A percentile compares a stretch with the other conserved stretches of the same genome.
phyloP scores from a whole-genome alignment of 2,888 invertebrate species.

The Drosophila cognata region DNA sequence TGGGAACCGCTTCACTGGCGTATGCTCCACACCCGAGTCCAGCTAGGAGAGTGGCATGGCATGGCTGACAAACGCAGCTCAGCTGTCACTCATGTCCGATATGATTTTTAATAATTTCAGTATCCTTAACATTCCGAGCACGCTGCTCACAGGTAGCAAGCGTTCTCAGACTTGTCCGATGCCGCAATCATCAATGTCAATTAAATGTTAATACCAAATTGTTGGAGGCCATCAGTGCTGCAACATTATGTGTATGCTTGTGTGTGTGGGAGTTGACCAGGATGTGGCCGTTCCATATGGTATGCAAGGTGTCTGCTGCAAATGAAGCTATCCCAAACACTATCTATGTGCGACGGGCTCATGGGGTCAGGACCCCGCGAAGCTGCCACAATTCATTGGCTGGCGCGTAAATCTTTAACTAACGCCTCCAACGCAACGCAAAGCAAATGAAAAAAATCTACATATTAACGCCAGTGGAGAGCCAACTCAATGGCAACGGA shows the following conservation, averaged over 20 bases:
- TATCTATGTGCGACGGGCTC: not conserved
- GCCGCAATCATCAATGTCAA: conserved; percentile 77
- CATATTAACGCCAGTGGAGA: conserved; percentile 72
- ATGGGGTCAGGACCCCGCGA: conserved; percentile 54
- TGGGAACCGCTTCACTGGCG: conserved; percentile 52
- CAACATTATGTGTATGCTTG: conserved; percentile 4
- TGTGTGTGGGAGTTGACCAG: conserved; percentile 67
- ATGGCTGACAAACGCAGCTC: conserved; percentile 48
- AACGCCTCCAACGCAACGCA: conserved; percentile 63
- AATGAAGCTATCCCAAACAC: conserved; percentile 59
- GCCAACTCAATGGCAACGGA: conserved; percentile 61
- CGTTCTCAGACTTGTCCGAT: conserved; percentile 70
- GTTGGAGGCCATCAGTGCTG: conserved; percentile 48
- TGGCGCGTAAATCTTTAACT: conserved; percentile 62
- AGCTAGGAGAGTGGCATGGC: conserved; percentile 18
- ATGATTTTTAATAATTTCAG: conserved; percentile 75
- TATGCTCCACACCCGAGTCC: conserved; percentile 32
- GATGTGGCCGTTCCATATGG: conserved; percentile 49
- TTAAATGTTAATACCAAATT: conserved; percentile 76
- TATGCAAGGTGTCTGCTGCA: conserved; percentile 41
- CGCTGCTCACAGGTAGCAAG: conserved; percentile 44
- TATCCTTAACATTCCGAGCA: conserved; percentile 55
- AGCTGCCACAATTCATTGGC: conserved; percentile 52
- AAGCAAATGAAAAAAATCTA: conserved; percentile 53
- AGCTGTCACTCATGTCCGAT: conserved; percentile 55